Evolutionary conservation across 1,140 invertebrate species (phyloP), one percentile per base, ranked within the genome.

Genomic region (Tribolium madens): DNA sequence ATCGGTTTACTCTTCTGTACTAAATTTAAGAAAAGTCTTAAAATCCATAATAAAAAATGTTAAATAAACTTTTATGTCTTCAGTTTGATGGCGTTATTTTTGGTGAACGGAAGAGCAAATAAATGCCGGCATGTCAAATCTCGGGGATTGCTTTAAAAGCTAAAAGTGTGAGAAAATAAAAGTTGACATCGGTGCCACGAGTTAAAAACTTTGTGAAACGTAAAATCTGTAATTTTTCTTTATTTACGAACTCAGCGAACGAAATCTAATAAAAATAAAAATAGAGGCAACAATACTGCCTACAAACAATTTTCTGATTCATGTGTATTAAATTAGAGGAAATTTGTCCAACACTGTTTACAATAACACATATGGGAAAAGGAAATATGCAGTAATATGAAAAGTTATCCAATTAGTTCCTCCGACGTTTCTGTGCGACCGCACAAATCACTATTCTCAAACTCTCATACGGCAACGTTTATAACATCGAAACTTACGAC

Each of bases 331-430:
- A 3, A 26, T 1, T 1, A 3, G 6, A 26, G 17, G 17, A 57
- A 57, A 57, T 57, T 57, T 26, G 52, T 57, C 3, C 17, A n/a
- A 18, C 52, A 21, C 21, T 57, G 52, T 57, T 57, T 2, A 64
- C 13, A 31, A 33, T 64, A 31, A 33, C 57, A 0, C 26, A 36
- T 64, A 26, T 33, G 57, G 57, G 57, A 57, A 26, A n/a, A 13
- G 57, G 52, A 64, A 64, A 36, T 64, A 36, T 13, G 57, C 57
- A 64, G 26, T 64, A 64, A 64, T 64, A 33, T 36, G 57, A 64
- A 64, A 64, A 64, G 21, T 64, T 64, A 64, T 64, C 57, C 57
- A 64, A 64, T 64, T 64, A 64, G 57, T 64, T 52, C 50, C 12
- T 17, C 4, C 9, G 53, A 26, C 53, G 15, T 60, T 31, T 31